Percentiles rank a stretch among this genome's conserved stretches.
phyloP scores from a whole-genome alignment of 2,113 vertebrate genomes.

The Prionailurus viverrinus region DNA sequence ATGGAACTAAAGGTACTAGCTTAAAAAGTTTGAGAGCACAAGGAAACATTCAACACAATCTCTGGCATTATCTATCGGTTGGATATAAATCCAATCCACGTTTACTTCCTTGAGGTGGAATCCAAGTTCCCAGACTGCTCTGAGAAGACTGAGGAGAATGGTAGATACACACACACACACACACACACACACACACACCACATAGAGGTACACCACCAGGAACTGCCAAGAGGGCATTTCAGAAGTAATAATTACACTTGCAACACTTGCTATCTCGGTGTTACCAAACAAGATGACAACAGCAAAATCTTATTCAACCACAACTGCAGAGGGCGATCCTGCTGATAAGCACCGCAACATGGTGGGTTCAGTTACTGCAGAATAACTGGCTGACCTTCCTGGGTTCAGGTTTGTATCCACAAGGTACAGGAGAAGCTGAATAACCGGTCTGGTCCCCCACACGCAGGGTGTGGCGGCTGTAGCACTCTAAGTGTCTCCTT shows the following conservation, averaged over 20 bases:
- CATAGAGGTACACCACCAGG: neutral
- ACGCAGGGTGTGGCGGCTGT: constrained; percentile 44
- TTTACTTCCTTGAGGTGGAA: constrained; percentile 53
- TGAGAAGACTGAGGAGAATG: neutral
- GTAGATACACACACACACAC: neutral
- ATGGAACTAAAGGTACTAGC: neutral
- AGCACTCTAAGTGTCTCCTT: neutral
- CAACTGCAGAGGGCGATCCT: constrained; percentile 5
- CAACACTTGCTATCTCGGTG: constrained; percentile 44
- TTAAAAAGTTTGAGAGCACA: neutral
- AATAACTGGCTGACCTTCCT: constrained; percentile 62
- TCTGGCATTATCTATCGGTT: neutral
- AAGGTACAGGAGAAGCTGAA: constrained; percentile 28
- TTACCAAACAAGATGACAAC: constrained; percentile 58
- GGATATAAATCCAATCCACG: neutral
- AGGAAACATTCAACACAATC: neutral
- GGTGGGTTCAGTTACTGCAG: constrained; percentile 42
- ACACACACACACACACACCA: neutral
- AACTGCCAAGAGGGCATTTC: constrained; percentile 58
- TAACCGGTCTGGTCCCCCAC: constrained; percentile 51
- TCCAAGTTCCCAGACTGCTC: constrained; percentile 14
- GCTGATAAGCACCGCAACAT: constrained; percentile 53
- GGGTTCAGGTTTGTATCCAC: neutral
- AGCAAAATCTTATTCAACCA: constrained; percentile 62
- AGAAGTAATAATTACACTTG: constrained; percentile 39